These are phyloP conservation scores for Chaenogobius annularis DNA, from an alignment of 2,113 vertebrate genomes.

Conservation along the genomic window DNA sequence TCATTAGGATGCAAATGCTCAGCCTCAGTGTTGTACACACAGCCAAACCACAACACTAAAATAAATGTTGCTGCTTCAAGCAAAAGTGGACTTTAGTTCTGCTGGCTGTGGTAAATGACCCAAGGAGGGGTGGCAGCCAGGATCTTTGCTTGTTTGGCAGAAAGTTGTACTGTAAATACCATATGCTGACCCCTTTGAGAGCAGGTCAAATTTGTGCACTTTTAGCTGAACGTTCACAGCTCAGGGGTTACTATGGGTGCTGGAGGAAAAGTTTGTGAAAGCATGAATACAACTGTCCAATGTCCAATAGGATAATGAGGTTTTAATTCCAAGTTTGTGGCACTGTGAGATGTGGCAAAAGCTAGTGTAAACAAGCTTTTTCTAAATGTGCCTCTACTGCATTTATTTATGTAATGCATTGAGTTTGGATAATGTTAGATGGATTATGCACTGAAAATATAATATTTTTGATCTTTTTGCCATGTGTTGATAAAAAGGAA, in stretches of 20 bases:
- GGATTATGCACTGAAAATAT: too few species aligned
- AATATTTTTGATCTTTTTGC: too few species aligned
- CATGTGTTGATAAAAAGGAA: too few species aligned
- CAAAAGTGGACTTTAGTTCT: not conserved
- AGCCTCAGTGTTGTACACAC: constrained; percentile 2
- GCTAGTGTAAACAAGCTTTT: too few species aligned
- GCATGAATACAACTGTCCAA: not conserved
- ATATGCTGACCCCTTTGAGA: constrained; percentile 14
- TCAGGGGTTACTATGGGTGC: constrained; percentile 17
- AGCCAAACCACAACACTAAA: not conserved
- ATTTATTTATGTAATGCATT: too few species aligned
- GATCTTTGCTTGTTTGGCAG: constrained; percentile 39
- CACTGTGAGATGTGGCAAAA: too few species aligned
- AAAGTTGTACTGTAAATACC: constrained; percentile 21
- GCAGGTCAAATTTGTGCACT: constrained; percentile 7
- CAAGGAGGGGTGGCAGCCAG: constrained; percentile 13
- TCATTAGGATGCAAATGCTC: constrained; percentile 8
- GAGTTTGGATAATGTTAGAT: too few species aligned
- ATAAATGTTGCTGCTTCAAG: not conserved
- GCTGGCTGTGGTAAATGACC: constrained; percentile 27
- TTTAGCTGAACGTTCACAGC: constrained; percentile 25
- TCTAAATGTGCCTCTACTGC: too few species aligned
- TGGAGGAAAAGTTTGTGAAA: not conserved
- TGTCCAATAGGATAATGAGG: not conserved
- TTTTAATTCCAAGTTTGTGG: too few species aligned